A percentile compares a stretch with the other conserved stretches of the same genome.
Conservation (phyloP, 2,888 invertebrate genomes). For the Hecatera dysodea region DNA sequence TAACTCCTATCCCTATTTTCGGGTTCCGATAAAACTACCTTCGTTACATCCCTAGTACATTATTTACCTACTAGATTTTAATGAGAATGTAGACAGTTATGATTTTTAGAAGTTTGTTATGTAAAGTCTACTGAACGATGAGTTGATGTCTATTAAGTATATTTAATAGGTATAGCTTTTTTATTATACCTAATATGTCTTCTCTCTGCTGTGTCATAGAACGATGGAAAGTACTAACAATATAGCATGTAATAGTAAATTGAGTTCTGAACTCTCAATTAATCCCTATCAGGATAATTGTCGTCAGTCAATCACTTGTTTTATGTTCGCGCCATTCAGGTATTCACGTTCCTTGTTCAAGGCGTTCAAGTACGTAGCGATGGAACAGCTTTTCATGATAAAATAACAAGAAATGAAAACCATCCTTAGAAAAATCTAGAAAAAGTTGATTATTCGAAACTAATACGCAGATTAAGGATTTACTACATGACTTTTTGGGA, state of each 20-base stretch:
- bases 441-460: neutral
- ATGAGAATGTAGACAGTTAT: constrained; percentile 7
- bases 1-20: no score
- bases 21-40: no score
- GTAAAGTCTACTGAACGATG: constrained; percentile 7
- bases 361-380: neutral
- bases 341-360: neutral
- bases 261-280: constrained; percentile 1
- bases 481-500: neutral
- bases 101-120: constrained; percentile 2
- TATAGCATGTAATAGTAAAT: neutral
- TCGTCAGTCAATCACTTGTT: constrained; percentile 4
- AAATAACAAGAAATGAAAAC: neutral
- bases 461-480: neutral
- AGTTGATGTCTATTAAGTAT: neutral
- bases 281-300: neutral
- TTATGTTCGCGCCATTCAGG: neutral
- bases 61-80: neutral
- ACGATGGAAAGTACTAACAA: neutral
- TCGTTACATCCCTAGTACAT: no score
- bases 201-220: neutral
- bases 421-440: neutral
- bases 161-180: neutral
- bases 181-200: neutral
- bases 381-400: neutral